A percentile compares a stretch with the other conserved stretches of the same genome.
These are phyloP conservation scores for Macrosteles quadrilineatus DNA, from an alignment of 1,140 invertebrate species.

Conservation along the genomic window DNA sequence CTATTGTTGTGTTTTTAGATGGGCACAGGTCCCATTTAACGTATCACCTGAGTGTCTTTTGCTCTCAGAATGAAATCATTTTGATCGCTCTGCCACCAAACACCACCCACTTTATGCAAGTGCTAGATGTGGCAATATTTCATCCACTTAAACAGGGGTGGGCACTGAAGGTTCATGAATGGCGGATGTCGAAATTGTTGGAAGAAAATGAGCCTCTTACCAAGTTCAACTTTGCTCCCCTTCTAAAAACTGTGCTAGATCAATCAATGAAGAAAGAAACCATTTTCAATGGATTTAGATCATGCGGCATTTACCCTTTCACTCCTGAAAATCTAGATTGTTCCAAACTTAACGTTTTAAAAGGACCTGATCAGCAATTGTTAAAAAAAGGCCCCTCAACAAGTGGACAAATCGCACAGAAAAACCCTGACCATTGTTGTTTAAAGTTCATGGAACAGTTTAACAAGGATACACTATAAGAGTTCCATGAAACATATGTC, in stretches of 20 bases:
- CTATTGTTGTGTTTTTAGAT: slow-evolving; percentile 50
- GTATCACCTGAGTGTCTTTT: slow-evolving; percentile 47
- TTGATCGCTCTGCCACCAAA: slow-evolving; percentile 51
- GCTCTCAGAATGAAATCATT: slow-evolving; percentile 47
- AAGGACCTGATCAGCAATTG: slow-evolving; percentile 15
- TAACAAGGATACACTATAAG: not conserved
- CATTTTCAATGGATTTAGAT: not conserved
- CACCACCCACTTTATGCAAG: slow-evolving; percentile 51
- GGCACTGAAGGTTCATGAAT: slow-evolving; percentile 43
- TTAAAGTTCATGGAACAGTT: too few species aligned
- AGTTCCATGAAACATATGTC: not conserved
- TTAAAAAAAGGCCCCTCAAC: not conserved
- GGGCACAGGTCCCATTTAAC: slow-evolving; percentile 50
- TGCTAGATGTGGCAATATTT: slow-evolving; percentile 50
- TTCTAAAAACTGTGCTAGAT: not conserved
- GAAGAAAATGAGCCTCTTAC: not conserved
- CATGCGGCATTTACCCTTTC: not conserved
- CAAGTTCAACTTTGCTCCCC: not conserved
- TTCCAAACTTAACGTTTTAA: not conserved
- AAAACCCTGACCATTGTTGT: too few species aligned
- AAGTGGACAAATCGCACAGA: too few species aligned
- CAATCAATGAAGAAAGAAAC: not conserved
- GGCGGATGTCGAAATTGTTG: slow-evolving; percentile 18
- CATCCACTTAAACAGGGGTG: slow-evolving; percentile 46
- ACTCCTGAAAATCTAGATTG: not conserved